Percentiles rank a stretch among this genome's conserved stretches.
These are phyloP conservation scores for Indicator indicator DNA, from an alignment of 2,113 vertebrate genomes.

Conservation along the genomic window DNA sequence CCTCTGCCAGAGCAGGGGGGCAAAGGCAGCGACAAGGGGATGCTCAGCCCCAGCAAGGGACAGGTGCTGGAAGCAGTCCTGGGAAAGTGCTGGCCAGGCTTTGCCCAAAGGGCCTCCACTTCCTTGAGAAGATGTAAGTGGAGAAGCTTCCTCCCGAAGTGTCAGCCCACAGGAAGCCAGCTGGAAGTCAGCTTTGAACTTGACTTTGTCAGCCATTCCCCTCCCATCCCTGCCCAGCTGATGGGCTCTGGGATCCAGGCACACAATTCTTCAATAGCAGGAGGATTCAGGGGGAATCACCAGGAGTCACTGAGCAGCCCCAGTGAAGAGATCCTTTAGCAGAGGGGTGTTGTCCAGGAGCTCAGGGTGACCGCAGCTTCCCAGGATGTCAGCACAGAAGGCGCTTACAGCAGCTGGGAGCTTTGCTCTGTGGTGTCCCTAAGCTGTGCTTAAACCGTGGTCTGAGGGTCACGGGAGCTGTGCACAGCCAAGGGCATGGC, in stretches of 20 bases:
- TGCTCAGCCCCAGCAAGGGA: neutral
- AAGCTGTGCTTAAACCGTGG: neutral
- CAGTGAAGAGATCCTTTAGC: neutral
- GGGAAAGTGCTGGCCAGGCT: neutral
- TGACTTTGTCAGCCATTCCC: neutral
- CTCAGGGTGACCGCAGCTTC: neutral
- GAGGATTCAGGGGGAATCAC: neutral
- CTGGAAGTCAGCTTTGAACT: neutral
- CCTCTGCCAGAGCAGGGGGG: neutral
- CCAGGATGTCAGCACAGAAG: neutral
- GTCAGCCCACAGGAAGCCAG: neutral
- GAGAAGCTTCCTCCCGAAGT: fast-evolving
- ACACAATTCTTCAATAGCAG: neutral
- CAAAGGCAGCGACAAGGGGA: neutral
- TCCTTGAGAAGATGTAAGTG: neutral
- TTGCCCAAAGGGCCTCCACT: neutral
- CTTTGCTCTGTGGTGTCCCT: neutral
- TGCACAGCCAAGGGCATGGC: neutral
- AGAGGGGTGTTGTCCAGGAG: neutral
- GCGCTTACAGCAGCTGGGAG: neutral
- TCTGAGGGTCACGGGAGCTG: fast-evolving
- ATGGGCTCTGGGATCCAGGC: neutral
- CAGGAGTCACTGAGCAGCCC: neutral
- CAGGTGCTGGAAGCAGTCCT: fast-evolving
- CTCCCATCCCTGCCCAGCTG: neutral